phyloP scores from a whole-genome alignment of 2,113 vertebrate species.

The Ageneiosus marmoratus region DNA sequence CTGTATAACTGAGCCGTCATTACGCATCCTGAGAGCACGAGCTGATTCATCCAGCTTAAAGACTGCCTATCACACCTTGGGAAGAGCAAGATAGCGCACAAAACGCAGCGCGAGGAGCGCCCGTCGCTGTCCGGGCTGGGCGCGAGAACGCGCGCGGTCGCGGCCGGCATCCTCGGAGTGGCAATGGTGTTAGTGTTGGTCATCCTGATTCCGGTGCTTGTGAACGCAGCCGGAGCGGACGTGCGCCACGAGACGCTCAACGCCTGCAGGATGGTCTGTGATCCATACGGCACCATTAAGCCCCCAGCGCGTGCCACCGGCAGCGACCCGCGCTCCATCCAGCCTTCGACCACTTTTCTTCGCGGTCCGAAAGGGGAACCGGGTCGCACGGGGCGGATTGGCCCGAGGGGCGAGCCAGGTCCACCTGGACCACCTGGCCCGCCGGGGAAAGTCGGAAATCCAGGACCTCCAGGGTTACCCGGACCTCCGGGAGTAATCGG shows the following conservation, averaged over 20 bases:
- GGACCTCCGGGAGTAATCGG: slow-evolving; percentile 79
- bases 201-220: slow-evolving; percentile 94
- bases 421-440: slow-evolving; percentile 87
- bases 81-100: slow-evolving; percentile 77
- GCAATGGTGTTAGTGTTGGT: slow-evolving; percentile 94
- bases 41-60: not conserved
- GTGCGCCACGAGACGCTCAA: slow-evolving; percentile 95
- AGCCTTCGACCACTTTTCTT: slow-evolving; percentile 92
- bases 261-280: slow-evolving; percentile 96
- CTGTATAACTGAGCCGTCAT: not conserved
- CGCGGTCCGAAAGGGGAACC: slow-evolving; percentile 90
- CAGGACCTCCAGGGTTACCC: slow-evolving; percentile 84
- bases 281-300: slow-evolving; percentile 84
- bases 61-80: too few species aligned
- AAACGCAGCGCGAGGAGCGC: slow-evolving; percentile 91
- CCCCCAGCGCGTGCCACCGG: slow-evolving; percentile 24
- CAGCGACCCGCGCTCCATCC: slow-evolving; percentile 74
- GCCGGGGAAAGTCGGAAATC: slow-evolving; percentile 82
- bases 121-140: slow-evolving; percentile 86
- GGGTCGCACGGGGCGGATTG: slow-evolving; percentile 85
- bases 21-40: not conserved
- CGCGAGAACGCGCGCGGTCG: slow-evolving; percentile 92
- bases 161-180: slow-evolving; percentile 91
- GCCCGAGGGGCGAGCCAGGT: slow-evolving; percentile 86
- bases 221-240: slow-evolving; percentile 89